Conservation (phyloP, 2,113 vertebrate genomes). For the Hemiprocne comata region DNA sequence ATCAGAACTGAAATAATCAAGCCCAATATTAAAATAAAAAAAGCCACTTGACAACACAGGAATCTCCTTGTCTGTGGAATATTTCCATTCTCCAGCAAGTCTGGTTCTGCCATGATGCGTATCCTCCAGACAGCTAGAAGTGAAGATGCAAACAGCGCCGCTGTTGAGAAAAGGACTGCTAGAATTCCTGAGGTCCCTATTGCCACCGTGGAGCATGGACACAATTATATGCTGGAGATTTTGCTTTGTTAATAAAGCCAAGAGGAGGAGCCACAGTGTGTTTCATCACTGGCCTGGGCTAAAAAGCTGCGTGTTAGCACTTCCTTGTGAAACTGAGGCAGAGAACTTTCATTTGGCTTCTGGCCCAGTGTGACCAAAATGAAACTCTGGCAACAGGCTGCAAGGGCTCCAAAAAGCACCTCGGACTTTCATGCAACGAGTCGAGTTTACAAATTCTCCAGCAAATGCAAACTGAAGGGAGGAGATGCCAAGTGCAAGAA, state of each 20-base stretch:
- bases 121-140: background rate
- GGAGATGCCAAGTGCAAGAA: background rate
- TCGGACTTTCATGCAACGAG: fast-evolving
- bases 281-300: background rate
- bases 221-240: background rate
- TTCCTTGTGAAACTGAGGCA: conserved; percentile 12
- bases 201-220: background rate
- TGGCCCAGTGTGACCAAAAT: background rate
- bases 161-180: background rate
- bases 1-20: background rate
- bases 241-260: background rate
- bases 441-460: background rate
- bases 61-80: background rate
- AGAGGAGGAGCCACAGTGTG: conserved; percentile 13
- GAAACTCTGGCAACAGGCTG: background rate
- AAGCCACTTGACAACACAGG: background rate
- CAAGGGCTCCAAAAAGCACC: background rate
- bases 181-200: background rate
- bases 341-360: conserved; percentile 15
- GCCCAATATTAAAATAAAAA: background rate
- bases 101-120: background rate
- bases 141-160: background rate
- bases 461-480: background rate
- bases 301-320: background rate
- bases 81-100: background rate